Conservation (phyloP, 92 coral and sea anemone species). For the Metridium senile region DNA sequence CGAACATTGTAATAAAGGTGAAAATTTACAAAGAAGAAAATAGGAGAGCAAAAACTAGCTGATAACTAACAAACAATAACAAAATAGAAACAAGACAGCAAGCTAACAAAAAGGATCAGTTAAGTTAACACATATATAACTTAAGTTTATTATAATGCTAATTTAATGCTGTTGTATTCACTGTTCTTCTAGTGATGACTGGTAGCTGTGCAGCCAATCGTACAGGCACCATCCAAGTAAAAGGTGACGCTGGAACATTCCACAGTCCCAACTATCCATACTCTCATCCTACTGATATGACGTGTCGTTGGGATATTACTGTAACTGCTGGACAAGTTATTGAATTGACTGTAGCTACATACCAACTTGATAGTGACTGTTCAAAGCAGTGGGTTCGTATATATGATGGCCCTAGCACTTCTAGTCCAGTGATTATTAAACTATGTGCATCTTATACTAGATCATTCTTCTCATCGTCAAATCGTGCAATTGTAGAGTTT, state of each 20-base stretch:
- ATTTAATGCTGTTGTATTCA: background rate
- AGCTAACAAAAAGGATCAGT: no score
- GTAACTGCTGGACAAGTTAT: constrained; percentile 43
- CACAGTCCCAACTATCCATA: constrained; percentile 39
- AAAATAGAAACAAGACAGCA: no score
- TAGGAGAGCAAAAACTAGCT: no score
- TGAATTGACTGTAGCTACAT: constrained; percentile 6
- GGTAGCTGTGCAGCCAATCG: constrained; percentile 43
- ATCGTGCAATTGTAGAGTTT: constrained; percentile 29
- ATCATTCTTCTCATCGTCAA: constrained; percentile 31
- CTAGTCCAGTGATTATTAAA: constrained; percentile 16
- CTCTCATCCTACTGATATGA: constrained; percentile 15
- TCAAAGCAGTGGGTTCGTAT: constrained; percentile 24
- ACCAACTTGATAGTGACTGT: constrained; percentile 3
- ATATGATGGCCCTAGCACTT: constrained; percentile 38
- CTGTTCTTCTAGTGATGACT: constrained; percentile 27
- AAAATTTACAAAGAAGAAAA: no score
- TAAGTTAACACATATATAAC: no score
- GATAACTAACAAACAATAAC: no score
- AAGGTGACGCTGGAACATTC: constrained; percentile 50
- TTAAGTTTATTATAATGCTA: no score
- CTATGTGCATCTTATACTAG: background rate
- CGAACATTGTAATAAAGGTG: no score
- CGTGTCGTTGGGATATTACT: constrained; percentile 57
- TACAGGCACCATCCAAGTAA: constrained; percentile 22